A percentile compares a stretch with the other conserved stretches of the same genome.
These are phyloP conservation scores for Sinocyclocheilus maitianheensis DNA, from an alignment of 2,113 vertebrate genomes.

Conservation along the genomic window DNA sequence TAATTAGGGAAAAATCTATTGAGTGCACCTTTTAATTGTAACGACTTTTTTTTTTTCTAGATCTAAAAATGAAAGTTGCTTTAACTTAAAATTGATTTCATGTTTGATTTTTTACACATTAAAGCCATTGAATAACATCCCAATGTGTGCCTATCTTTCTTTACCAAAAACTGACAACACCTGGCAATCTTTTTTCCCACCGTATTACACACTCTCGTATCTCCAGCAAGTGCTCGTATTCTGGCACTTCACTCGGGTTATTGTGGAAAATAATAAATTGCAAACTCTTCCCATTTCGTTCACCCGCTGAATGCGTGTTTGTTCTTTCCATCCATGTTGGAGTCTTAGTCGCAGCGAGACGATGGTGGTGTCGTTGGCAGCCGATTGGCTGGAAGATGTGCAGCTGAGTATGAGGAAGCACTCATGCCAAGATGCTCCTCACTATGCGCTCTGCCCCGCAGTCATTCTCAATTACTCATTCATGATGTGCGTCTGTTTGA, in stretches of 20 bases:
- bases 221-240: not conserved
- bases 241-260: not conserved
- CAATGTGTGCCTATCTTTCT: not conserved
- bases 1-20: not conserved
- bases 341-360: conserved; percentile 1
- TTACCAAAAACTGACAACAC: not conserved
- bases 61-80: not conserved
- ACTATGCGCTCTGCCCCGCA: conserved; percentile 57
- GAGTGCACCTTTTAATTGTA: conserved; percentile 3
- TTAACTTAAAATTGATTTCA: not conserved
- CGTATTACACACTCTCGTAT: not conserved
- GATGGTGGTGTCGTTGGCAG: conserved; percentile 51
- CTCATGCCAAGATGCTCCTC: conserved; percentile 56
- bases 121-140: conserved; percentile 39
- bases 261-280: not conserved
- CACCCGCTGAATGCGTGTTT: not conserved
- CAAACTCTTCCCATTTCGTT: conserved; percentile 7
- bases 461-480: conserved; percentile 65
- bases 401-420: conserved; percentile 62
- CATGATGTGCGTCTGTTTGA: conserved; percentile 60
- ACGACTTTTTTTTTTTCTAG: not conserved
- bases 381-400: conserved; percentile 69
- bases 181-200: not conserved
- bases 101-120: conserved; percentile 34
- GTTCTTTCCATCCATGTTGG: conserved; percentile 44